Evolutionary conservation across 2,113 vertebrate species (phyloP).

Genomic region (Balaeniceps rex): DNA sequence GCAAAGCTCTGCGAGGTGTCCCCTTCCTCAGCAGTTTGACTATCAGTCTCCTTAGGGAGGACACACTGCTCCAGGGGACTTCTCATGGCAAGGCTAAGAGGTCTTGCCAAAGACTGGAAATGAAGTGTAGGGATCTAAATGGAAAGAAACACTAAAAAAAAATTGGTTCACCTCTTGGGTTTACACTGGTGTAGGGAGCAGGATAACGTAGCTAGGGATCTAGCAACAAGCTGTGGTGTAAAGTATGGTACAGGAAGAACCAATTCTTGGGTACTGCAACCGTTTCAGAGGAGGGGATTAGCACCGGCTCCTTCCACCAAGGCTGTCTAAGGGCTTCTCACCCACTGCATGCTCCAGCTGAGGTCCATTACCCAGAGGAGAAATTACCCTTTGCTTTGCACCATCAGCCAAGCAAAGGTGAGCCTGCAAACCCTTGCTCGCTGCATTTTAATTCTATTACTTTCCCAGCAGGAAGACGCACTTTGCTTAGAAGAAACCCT

Average conservation of each 20-base stretch:
- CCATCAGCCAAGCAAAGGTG: neutral
- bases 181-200: neutral
- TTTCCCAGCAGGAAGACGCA: neutral
- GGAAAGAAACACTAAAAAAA: neutral
- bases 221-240: neutral
- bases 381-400: neutral
- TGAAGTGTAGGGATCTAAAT: fast-evolving
- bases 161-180: neutral
- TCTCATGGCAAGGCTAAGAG: neutral
- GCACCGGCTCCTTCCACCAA: neutral
- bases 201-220: neutral
- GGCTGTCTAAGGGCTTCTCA: neutral
- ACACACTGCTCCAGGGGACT: neutral
- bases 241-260: neutral
- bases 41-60: neutral
- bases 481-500: neutral
- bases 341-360: neutral
- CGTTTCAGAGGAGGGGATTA: neutral
- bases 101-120: neutral
- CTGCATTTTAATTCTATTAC: neutral
- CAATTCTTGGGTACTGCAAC: too few species aligned
- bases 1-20: neutral
- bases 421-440: neutral
- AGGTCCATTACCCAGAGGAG: neutral
- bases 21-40: neutral